Percentiles rank a stretch among this genome's conserved stretches.
Conservation (phyloP, 2,888 invertebrate species). For the Diogma glabrata region DNA sequence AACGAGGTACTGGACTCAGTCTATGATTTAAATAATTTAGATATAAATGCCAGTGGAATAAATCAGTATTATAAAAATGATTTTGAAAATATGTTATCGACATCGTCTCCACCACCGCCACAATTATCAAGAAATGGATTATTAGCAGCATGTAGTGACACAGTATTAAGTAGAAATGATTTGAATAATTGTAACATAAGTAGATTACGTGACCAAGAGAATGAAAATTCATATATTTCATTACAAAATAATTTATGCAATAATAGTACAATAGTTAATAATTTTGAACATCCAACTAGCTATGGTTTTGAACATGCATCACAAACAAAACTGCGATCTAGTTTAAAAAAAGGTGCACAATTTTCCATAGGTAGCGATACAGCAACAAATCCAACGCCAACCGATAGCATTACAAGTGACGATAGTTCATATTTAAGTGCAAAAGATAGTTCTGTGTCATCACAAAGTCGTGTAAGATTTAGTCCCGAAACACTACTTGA, state of each 20-base stretch:
- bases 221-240: slow-evolving; percentile 15
- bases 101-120: slow-evolving; percentile 4
- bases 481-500: slow-evolving; percentile 64
- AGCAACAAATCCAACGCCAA: slow-evolving; percentile 74
- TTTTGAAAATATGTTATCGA: background rate
- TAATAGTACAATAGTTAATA: slow-evolving; percentile 11
- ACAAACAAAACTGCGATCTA: slow-evolving; percentile 60
- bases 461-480: slow-evolving; percentile 60
- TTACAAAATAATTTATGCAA: background rate
- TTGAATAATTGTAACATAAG: slow-evolving; percentile 18
- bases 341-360: slow-evolving; percentile 52
- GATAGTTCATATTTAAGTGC: slow-evolving; percentile 84
- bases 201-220: slow-evolving; percentile 30
- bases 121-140: background rate
- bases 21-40: slow-evolving; percentile 29
- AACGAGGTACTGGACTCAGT: slow-evolving; percentile 39
- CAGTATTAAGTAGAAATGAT: background rate
- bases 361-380: slow-evolving; percentile 42
- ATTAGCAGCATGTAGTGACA: background rate
- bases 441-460: slow-evolving; percentile 54
- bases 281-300: slow-evolving; percentile 29
- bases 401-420: slow-evolving; percentile 74
- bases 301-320: slow-evolving; percentile 45
- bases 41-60: slow-evolving; percentile 13
- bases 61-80: background rate